Evolutionary conservation across 92 coral and sea anemone species (phyloP).

Genomic region (Virgularia gustaviana): DNA sequence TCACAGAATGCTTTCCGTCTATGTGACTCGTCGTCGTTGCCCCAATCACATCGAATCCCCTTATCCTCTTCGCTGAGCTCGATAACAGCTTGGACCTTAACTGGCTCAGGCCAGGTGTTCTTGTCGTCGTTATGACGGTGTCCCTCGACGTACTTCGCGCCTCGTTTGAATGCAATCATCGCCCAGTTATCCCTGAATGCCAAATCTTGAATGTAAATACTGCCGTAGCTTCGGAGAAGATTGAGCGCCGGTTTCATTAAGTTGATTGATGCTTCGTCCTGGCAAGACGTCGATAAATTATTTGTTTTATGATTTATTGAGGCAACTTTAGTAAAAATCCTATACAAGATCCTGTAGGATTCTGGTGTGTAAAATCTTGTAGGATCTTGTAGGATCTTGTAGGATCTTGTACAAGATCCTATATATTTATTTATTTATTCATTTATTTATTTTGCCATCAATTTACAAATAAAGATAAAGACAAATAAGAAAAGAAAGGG

Average conservation of each 20-base stretch:
- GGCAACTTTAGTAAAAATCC: no score
- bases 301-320: no score
- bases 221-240: slow-evolving; percentile 66
- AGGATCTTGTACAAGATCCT: no score
- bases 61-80: slow-evolving; percentile 59
- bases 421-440: no score
- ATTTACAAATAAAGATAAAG: no score
- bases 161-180: slow-evolving; percentile 80
- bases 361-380: no score
- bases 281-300: no score
- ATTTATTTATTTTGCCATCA: no score
- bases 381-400: no score
- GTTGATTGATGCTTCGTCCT: slow-evolving; percentile 79
- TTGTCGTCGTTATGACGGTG: slow-evolving; percentile 60
- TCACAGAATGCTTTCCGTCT: slow-evolving; percentile 74
- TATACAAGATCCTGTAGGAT: no score
- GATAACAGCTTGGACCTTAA: slow-evolving; percentile 61
- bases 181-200: slow-evolving; percentile 76
- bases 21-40: slow-evolving; percentile 54
- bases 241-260: slow-evolving; percentile 75
- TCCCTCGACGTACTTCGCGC: slow-evolving; percentile 71
- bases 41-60: slow-evolving; percentile 77
- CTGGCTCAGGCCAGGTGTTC: slow-evolving; percentile 76
- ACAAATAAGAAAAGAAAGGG: no score
- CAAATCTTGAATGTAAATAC: slow-evolving; percentile 65